Base-by-base conservation (phyloP, 1,140 invertebrate genomes). In the Lepidurus apus region DNA sequence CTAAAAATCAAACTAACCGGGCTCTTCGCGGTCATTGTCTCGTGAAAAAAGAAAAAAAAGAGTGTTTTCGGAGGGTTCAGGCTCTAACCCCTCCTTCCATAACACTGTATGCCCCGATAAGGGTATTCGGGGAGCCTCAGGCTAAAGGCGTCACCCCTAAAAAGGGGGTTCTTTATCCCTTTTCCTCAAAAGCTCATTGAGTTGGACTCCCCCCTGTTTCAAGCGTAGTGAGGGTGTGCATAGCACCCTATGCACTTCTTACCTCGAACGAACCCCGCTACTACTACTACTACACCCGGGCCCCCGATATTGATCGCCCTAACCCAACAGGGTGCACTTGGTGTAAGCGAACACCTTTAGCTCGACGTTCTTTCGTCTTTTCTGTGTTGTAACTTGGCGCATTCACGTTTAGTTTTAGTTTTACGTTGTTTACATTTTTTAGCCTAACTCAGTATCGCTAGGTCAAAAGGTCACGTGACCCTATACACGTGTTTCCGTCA, bases 211-310 rank as follows among this genome's bases (percentile, higher is more conserved):
- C 47, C 53, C 4, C 34, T 34, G 2, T 34, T 21, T 65, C 1
- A 7, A 13, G n/a, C 21, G 17, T 21, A 7, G 53, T 21, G 53
- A 65, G 53, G 53, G 53, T 65, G n/a, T 65, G 10, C 13, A 3
- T 17, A 47, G 45, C 45, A 47, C 45, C 53, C 53, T 17, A 7
- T 17, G 53, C 53, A 65, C 53, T 1, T 34, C n/a, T 65, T 65
- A 65, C 53, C 53, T 65, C 53, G 53, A 65, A 65, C 17, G 53
- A 65, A 65, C 53, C 17, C 53, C 53, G 53, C 53, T 65, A 65
- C 17, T 65, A 34, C 4, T 34, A 34, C 34, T 34, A 34, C 34
- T 34, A 34, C 34, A 34, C 34, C 34, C 34, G 34, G 34, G 53
- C n/a, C 13, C 53, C 53, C 53, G 53, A 65, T 65, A 65, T 65